phyloP scores from a whole-genome alignment of 53 echinoderm and acorn worm species.

The Patiria pectinifera region DNA sequence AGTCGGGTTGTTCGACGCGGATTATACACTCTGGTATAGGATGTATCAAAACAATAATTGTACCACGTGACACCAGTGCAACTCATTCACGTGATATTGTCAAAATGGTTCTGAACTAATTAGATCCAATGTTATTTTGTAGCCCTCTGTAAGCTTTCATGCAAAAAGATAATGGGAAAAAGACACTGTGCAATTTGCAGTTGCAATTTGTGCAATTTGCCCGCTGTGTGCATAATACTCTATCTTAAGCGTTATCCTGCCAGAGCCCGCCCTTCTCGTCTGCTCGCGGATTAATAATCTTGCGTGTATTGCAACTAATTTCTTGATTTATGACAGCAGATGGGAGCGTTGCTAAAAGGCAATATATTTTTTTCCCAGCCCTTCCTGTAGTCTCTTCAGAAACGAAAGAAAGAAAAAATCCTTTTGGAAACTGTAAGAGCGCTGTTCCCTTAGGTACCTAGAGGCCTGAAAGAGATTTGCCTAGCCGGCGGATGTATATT shows the following conservation, averaged over 20 bases:
- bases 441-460: background rate
- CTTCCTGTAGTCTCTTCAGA: background rate
- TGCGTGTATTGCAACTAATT: slow-evolving; percentile 47
- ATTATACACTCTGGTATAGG: too few species aligned
- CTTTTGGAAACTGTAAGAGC: slow-evolving; percentile 18
- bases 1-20: too few species aligned
- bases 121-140: background rate
- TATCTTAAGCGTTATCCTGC: background rate
- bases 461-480: background rate
- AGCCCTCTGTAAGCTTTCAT: background rate
- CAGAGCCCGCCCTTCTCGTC: background rate
- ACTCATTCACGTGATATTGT: background rate
- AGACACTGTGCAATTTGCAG: background rate
- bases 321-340: slow-evolving; percentile 54
- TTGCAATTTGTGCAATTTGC: background rate
- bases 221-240: background rate
- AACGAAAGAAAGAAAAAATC: background rate
- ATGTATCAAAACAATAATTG: too few species aligned
- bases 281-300: slow-evolving; percentile 41
- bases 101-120: background rate
- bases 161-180: background rate
- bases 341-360: slow-evolving; percentile 40
- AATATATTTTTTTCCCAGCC: background rate
- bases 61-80: background rate
- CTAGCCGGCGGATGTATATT: slow-evolving; percentile 48